A percentile compares a stretch with the other conserved stretches of the same genome.
Conservation (phyloP, 1,140 invertebrate species). For the Plutomurus gul region DNA sequence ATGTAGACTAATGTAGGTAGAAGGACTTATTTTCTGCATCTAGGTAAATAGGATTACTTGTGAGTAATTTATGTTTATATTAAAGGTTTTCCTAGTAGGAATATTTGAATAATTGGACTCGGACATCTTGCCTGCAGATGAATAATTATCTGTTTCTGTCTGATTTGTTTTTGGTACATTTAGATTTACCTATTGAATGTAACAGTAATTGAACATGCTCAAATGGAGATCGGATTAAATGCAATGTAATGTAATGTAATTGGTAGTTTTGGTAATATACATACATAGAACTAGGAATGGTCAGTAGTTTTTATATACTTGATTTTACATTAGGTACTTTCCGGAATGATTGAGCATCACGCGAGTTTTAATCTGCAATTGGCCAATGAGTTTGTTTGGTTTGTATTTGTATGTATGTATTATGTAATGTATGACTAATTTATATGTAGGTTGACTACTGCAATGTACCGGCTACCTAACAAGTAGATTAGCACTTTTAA, state of each 20-base stretch:
- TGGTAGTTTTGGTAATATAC: slow-evolving; percentile 24
- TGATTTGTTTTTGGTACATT: slow-evolving; percentile 6
- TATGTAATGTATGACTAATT: slow-evolving; percentile 18
- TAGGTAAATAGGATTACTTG: slow-evolving; percentile 9
- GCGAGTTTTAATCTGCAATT: slow-evolving; percentile 30
- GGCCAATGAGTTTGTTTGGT: slow-evolving; percentile 28
- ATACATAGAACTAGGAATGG: slow-evolving; percentile 15
- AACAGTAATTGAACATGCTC: slow-evolving; percentile 29
- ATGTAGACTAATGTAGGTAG: slow-evolving; percentile 5
- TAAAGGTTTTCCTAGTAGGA: slow-evolving; percentile 4
- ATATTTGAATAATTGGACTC: slow-evolving; percentile 27
- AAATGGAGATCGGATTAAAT: slow-evolving; percentile 27
- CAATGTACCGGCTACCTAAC: background rate
- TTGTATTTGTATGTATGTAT: slow-evolving; percentile 1
- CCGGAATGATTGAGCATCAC: slow-evolving; percentile 32
- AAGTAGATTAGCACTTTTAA: background rate
- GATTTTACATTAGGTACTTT: slow-evolving; percentile 31
- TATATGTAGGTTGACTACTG: background rate
- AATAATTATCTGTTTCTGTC: slow-evolving; percentile 23
- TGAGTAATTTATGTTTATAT: background rate
- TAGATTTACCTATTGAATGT: slow-evolving; percentile 18
- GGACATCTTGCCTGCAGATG: slow-evolving; percentile 21
- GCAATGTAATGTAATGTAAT: slow-evolving; percentile 25
- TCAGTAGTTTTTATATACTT: slow-evolving; percentile 27
- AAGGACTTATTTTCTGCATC: too few species aligned